A percentile compares a stretch with the other conserved stretches of the same genome.
Evolutionary conservation across 2,888 invertebrate genomes (phyloP).

Genomic region (Mongoloraphidia duomilia): DNA sequence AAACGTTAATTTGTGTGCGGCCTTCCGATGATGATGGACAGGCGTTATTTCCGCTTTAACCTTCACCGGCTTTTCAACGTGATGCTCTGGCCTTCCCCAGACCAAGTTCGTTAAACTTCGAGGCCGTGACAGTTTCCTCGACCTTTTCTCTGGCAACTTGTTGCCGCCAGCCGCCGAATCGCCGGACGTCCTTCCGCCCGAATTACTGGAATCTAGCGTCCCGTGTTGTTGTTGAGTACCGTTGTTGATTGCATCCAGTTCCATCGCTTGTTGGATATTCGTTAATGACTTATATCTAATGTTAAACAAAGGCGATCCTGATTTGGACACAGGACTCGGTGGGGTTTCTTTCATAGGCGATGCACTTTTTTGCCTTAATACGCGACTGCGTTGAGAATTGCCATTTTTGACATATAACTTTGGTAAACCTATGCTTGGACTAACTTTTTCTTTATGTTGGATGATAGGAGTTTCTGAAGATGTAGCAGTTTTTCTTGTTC

Average conservation of each 20-base stretch:
- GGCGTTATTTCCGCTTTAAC: slow-evolving; percentile 5
- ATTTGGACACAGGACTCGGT: slow-evolving; percentile 50
- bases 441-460: slow-evolving; percentile 38
- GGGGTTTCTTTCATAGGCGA: slow-evolving; percentile 57
- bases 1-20: slow-evolving; percentile 5
- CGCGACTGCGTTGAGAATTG: slow-evolving; percentile 46
- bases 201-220: slow-evolving; percentile 80
- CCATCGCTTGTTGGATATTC: slow-evolving; percentile 60
- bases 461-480: slow-evolving; percentile 13
- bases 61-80: background rate
- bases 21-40: slow-evolving; percentile 5
- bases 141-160: slow-evolving; percentile 71
- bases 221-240: slow-evolving; percentile 36
- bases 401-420: slow-evolving; percentile 71
- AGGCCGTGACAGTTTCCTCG: slow-evolving; percentile 66
- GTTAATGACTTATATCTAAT: slow-evolving; percentile 56
- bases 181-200: slow-evolving; percentile 73
- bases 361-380: slow-evolving; percentile 55
- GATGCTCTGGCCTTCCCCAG: slow-evolving; percentile 36
- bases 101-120: slow-evolving; percentile 77
- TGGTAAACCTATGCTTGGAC: slow-evolving; percentile 45
- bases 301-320: slow-evolving; percentile 62
- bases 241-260: slow-evolving; percentile 26
- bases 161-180: slow-evolving; percentile 59
- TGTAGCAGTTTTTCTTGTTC: slow-evolving; percentile 53